These are phyloP conservation scores for Brenthis hecate DNA, from an alignment of 2,888 invertebrate genomes.

Conservation along the genomic window DNA sequence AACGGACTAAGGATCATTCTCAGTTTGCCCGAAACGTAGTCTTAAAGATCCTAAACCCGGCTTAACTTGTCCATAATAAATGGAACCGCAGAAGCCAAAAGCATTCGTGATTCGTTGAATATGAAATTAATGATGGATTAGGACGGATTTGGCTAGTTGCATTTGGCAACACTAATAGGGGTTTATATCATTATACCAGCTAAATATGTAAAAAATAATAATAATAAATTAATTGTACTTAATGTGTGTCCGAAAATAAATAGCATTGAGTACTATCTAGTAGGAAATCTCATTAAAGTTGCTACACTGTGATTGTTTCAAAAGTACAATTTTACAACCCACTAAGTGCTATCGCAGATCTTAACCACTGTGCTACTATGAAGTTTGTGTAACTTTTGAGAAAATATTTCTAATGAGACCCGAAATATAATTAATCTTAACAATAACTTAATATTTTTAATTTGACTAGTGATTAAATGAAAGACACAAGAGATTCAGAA, in stretches of 20 bases:
- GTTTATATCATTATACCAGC: neutral
- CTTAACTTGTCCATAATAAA: conserved; percentile 45
- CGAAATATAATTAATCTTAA: conserved; percentile 1
- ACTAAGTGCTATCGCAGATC: conserved; percentile 13
- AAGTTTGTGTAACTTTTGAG: conserved; percentile 23
- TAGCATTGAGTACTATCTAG: conserved; percentile 18
- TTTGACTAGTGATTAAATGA: too few relatives aligned
- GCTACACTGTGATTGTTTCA: conserved; percentile 29
- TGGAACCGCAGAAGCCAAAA: conserved; percentile 39
- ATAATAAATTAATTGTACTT: too few relatives aligned
- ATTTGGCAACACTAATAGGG: conserved; percentile 25
- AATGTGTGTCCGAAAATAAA: neutral
- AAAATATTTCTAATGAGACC: conserved; percentile 19
- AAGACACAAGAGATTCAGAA: too few relatives aligned
- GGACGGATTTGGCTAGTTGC: conserved; percentile 27
- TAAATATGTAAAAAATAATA: neutral
- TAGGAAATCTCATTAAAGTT: conserved; percentile 33
- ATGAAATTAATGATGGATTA: conserved; percentile 44
- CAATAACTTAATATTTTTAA: neutral
- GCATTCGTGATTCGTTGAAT: conserved; percentile 41
- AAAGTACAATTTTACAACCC: conserved; percentile 30
- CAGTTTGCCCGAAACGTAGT: conserved; percentile 14
- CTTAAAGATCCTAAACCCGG: conserved; percentile 37
- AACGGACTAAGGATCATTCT: conserved; percentile 9
- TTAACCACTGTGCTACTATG: conserved; percentile 1